These are phyloP conservation scores for Paracanthobrama guichenoti DNA, from an alignment of 2,113 vertebrate genomes.

Conservation along the genomic window DNA sequence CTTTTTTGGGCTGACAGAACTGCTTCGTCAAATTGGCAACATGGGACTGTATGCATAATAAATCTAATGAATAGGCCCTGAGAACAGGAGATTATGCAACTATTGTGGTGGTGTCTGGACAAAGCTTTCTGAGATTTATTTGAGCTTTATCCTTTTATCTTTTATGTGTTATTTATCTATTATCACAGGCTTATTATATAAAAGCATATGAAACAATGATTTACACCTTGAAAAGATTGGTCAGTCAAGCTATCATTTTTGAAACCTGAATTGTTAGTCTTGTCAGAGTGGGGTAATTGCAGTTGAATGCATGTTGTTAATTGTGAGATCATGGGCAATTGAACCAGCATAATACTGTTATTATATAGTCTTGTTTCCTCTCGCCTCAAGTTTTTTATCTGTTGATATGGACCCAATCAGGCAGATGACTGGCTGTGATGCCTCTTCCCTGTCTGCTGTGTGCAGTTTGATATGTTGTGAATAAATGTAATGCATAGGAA, in stretches of 20 bases:
- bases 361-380: conserved; percentile 34
- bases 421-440: not conserved
- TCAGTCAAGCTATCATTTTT: not conserved
- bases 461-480: not conserved
- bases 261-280: not conserved
- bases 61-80: conserved; percentile 34
- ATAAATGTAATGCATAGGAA: not conserved
- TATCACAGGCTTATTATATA: not conserved
- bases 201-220: not conserved
- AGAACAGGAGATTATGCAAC: not conserved
- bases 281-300: conserved; percentile 17
- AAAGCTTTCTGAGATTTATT: not conserved
- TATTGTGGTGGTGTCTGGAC: not conserved
- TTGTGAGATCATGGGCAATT: conserved; percentile 51
- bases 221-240: not conserved
- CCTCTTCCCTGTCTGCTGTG: not conserved
- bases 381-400: conserved; percentile 15
- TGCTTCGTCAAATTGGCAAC: not conserved
- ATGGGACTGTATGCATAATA: conserved; percentile 6
- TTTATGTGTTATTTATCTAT: not conserved
- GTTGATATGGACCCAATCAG: conserved; percentile 33
- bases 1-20: not conserved
- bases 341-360: conserved; percentile 50
- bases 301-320: conserved; percentile 42
- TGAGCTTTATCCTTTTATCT: not conserved